Conservation (phyloP, 1,140 invertebrate genomes). For the Brachionus calyciflorus region DNA sequence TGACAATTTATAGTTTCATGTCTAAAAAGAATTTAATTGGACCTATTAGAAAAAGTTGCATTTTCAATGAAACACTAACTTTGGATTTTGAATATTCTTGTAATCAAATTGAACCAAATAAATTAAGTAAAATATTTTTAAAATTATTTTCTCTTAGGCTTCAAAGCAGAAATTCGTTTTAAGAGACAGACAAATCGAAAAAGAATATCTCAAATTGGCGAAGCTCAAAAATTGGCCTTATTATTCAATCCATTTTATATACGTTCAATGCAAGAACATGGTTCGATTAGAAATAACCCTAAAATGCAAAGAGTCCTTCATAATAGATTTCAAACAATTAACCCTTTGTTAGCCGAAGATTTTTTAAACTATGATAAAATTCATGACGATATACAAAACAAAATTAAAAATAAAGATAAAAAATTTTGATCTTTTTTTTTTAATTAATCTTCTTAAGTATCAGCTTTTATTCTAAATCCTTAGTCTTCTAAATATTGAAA, state of each 20-base stretch:
- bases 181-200: background rate
- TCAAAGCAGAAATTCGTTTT: too few relatives aligned
- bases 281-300: slow-evolving; percentile 20
- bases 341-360: background rate
- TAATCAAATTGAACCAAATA: too few relatives aligned
- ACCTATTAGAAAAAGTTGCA: too few relatives aligned
- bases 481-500: too few relatives aligned
- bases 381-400: background rate
- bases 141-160: too few relatives aligned
- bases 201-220: background rate
- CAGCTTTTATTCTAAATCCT: too few relatives aligned
- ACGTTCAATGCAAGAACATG: background rate
- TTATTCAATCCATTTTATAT: slow-evolving; percentile 26
- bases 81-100: too few relatives aligned
- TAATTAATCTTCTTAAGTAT: too few relatives aligned
- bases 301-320: background rate
- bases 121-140: too few relatives aligned
- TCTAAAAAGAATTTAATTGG: too few relatives aligned
- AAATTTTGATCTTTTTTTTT: background rate
- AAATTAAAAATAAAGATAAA: background rate
- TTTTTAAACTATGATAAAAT: slow-evolving; percentile 21
- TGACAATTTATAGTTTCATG: too few relatives aligned
- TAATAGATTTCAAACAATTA: background rate
- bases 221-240: slow-evolving; percentile 9
- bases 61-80: too few relatives aligned